Conservation (phyloP, 2,113 vertebrate genomes). For the Macrotis lagotis region DNA sequence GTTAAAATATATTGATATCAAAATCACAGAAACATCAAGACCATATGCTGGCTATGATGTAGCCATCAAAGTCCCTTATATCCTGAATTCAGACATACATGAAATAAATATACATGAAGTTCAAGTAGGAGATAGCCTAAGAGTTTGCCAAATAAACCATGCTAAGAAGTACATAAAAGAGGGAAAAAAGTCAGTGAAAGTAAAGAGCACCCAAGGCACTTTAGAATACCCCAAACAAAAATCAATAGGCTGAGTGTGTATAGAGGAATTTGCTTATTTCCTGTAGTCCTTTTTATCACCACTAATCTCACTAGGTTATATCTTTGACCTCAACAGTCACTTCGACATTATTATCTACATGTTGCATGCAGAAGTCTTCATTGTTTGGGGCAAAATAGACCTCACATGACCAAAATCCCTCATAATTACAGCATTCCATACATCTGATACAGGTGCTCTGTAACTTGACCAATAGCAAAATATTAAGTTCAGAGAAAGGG, state of each 20-base stretch:
- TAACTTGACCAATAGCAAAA: neutral
- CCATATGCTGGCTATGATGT: neutral
- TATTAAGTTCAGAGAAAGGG: neutral
- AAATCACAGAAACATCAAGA: neutral
- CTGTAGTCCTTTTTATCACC: too few species aligned
- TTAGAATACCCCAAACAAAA: neutral
- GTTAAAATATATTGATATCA: neutral
- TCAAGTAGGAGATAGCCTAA: neutral
- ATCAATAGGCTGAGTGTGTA: neutral
- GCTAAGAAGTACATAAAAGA: neutral
- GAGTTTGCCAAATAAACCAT: neutral
- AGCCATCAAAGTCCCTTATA: neutral
- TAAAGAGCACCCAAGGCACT: neutral
- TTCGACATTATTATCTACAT: neutral
- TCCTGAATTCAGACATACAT: neutral
- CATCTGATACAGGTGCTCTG: neutral
- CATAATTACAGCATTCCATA: neutral
- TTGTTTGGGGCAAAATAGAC: neutral
- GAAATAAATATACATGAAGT: neutral
- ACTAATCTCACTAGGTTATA: neutral
- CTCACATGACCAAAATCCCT: neutral
- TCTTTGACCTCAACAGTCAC: neutral
- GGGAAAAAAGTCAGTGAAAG: neutral
- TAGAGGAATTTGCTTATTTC: neutral
- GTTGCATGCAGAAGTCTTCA: neutral